Conservation (phyloP, 2,888 invertebrate species). For the Brenthis daphne region DNA sequence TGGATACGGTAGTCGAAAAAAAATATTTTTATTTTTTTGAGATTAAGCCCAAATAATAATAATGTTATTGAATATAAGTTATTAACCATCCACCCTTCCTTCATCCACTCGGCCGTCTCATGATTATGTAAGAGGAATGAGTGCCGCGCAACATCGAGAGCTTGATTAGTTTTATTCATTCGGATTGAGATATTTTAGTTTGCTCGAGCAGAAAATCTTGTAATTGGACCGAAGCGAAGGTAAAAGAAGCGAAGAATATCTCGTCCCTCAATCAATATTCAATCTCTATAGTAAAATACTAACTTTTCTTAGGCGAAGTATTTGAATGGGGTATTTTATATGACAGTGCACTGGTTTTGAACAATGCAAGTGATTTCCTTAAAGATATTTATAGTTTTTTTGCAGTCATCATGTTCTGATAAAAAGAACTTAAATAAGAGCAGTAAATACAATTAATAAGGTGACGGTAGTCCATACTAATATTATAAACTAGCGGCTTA, state of each 20-base stretch:
- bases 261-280: neutral
- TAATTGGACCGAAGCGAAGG: constrained; percentile 10
- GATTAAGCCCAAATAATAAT: neutral
- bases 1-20: no score
- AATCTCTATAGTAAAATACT: neutral
- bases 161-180: constrained; percentile 28
- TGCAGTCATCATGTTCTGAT: no score
- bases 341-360: neutral
- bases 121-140: constrained; percentile 17
- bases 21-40: no score
- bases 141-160: constrained; percentile 15
- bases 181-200: constrained; percentile 25
- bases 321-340: neutral
- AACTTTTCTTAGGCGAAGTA: neutral
- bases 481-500: no score
- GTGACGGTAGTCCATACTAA: no score
- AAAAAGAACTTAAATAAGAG: no score
- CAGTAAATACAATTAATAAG: no score
- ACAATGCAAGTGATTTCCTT: neutral
- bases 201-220: constrained; percentile 23
- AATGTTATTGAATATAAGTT: constrained; percentile 4
- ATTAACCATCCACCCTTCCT: constrained; percentile 7
- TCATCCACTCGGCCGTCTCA: constrained; percentile 17
- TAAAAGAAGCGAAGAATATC: neutral
- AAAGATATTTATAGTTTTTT: no score